Evolutionary conservation across 1,140 invertebrate genomes (phyloP).

Genomic region (Drosophila kurseongensis): DNA sequence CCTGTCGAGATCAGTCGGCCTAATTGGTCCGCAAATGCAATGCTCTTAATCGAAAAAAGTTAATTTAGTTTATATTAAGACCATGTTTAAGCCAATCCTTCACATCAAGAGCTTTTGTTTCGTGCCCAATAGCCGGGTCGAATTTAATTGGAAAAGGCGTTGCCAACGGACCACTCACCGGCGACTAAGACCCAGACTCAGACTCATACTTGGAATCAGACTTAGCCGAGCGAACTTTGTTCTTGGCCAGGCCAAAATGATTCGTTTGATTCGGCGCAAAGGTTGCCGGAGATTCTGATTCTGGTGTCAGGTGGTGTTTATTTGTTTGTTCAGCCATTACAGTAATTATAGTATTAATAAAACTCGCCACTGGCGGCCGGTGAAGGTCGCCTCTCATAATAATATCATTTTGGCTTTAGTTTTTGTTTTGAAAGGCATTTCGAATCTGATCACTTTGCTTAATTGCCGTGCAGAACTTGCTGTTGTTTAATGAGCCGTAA

Average conservation of each 20-base stretch:
- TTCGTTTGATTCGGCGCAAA: conserved; percentile 21
- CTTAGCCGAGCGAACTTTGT: conserved; percentile 15
- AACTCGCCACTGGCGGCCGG: conserved; percentile 17
- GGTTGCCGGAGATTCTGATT: conserved; percentile 18
- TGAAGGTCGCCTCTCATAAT: conserved; percentile 31
- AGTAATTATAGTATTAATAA: conserved; percentile 45
- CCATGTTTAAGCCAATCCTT: conserved; percentile 21
- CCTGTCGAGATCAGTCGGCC: not conserved
- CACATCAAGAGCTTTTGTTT: conserved; percentile 21
- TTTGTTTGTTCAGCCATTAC: conserved; percentile 27
- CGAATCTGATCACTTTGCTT: conserved; percentile 24
- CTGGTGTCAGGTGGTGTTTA: conserved; percentile 25
- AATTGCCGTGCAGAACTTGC: conserved; percentile 39
- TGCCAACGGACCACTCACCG: conserved; percentile 33
- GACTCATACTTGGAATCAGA: not conserved
- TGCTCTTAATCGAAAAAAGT: conserved; percentile 15
- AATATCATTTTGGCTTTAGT: conserved; percentile 21
- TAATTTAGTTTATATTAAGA: conserved; percentile 24
- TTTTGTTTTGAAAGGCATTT: conserved; percentile 46
- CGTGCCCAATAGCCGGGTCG: conserved; percentile 49
- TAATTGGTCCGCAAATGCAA: not conserved
- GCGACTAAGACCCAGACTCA: not conserved
- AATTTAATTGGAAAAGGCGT: conserved; percentile 66
- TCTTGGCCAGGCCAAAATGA: conserved; percentile 25
- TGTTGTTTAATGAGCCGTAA: conserved; percentile 41